phyloP scores from a whole-genome alignment of 2,113 vertebrate genomes.

The Neotragus pygmaeus region DNA sequence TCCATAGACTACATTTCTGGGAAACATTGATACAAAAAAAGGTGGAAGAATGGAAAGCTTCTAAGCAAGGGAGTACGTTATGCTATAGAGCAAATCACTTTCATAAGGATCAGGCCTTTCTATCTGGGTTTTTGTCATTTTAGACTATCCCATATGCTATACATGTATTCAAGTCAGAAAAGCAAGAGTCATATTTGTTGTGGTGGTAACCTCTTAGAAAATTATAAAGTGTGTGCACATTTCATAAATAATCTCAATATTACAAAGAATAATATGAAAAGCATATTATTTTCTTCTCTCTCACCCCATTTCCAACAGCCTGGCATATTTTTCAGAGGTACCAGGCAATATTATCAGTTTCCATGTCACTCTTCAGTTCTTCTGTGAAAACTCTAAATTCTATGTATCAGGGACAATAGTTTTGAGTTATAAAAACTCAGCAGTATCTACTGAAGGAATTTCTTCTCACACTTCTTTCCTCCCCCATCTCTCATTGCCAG shows the following conservation, averaged over 20 bases:
- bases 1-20: not conserved
- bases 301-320: not conserved
- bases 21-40: not conserved
- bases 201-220: not conserved
- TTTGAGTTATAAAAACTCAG: not conserved
- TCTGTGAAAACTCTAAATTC: not conserved
- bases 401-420: rapidly evolving
- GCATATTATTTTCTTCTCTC: not conserved
- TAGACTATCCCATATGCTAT: not conserved
- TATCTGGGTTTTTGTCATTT: not conserved
- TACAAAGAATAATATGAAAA: not conserved
- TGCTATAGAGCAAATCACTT: not conserved
- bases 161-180: not conserved
- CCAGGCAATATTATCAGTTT: not conserved
- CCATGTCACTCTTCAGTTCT: not conserved
- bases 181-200: not conserved
- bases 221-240: not conserved
- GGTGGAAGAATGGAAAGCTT: not conserved
- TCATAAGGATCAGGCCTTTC: not conserved
- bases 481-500: not conserved
- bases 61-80: not conserved
- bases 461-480: not conserved
- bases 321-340: not conserved
- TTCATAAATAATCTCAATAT: not conserved
- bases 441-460: not conserved